Base-by-base conservation (phyloP, 2,888 invertebrate genomes). In the Aradus depressus region DNA sequence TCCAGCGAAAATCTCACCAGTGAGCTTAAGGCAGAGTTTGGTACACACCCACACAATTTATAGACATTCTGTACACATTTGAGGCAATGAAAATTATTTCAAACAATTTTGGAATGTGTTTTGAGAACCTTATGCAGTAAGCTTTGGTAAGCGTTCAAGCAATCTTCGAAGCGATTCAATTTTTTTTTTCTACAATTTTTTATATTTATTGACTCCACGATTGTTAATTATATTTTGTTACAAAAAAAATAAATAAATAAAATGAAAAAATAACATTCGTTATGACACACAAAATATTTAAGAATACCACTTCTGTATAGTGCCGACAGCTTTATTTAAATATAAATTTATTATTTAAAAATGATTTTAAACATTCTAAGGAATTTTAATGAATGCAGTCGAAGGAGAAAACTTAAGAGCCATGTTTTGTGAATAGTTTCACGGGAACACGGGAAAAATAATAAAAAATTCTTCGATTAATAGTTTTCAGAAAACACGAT, bases 81-180 rank as follows among this genome's bases (percentile, higher is more conserved):
- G 31, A 31, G 31, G 31, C 31, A n/a, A 10, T 31, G 31, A n/a
- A n/a, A n/a, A n/a, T n/a, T n/a, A n/a, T n/a, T n/a, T n/a, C n/a
- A n/a, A n/a, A n/a, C n/a, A n/a, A n/a, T n/a, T n/a, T n/a, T n/a
- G 10, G 19, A 31, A 34, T 48, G 44, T 34, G 45, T 54, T 47
- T 52, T 51, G 51, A 41, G 37, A 52, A 44, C 38, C 49, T 51
- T 44, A 39, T 38, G 55, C 53, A 44, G 32, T 51, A 56, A 56
- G 54, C 56, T 56, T 54, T 56, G 56, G 53, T 55, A 55, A 55
- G 53, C 55, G 48, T 50, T 45, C 38, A 57, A 55, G 57, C 57
- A 52, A 55, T 55, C 43, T 55, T 50, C 44, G 50, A 57, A 54
- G 54, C 52, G 50, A 39, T 52, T 56, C 43, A 32, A 44, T 38